Base-by-base conservation (phyloP, 2,888 invertebrate species). In the Mycalesis mineus region DNA sequence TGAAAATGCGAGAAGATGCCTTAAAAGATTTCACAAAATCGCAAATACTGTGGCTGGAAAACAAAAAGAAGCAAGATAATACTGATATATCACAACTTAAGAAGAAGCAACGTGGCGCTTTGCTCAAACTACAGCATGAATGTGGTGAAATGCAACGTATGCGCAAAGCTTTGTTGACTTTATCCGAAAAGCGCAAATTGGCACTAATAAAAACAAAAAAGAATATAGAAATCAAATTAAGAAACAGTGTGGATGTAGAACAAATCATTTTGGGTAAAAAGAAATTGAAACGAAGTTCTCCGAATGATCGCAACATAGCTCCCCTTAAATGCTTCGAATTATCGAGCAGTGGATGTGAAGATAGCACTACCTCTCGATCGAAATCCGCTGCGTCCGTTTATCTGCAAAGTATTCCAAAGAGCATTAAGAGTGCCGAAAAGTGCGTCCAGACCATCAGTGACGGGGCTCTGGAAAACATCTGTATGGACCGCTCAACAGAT, bases 91-190 rank as follows among this genome's bases (percentile, higher is more conserved):
- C 89, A 0, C 83, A 92, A 7, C 87, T 94, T 13, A 92, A 92
- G 69, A 94, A 94, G 70, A 92, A 92, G 65, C 93, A 94, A 72
- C 85, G 93, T 45, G 93, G 92, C 0, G 84, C 94, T 13, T 76
- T 94, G 54, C 77, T 93, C 40, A 92, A 92, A 70, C 78, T 93
- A 33, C 91, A 93, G 60, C 92, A 93, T 71, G 93, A 94, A 70
- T 92, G 93, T 73, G 93, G 93, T 48, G 93, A 94, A 77, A 92
- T 94, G 87, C 91, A 92, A 69, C 88, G 92, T 69, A 89, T 89
- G 85, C 80, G 88, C 4, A 88, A 85, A 66, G 84, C 88, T 5
- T 68, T 89, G 13, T 71, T 89, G 29, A 74, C 86, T 3, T 75
- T 87, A 49, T 86, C 88, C 0, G 88, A 89, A 37, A 85, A 82